These are phyloP conservation scores for Zapus hudsonius DNA, from an alignment of 2,113 vertebrate genomes.

Conservation along the genomic window DNA sequence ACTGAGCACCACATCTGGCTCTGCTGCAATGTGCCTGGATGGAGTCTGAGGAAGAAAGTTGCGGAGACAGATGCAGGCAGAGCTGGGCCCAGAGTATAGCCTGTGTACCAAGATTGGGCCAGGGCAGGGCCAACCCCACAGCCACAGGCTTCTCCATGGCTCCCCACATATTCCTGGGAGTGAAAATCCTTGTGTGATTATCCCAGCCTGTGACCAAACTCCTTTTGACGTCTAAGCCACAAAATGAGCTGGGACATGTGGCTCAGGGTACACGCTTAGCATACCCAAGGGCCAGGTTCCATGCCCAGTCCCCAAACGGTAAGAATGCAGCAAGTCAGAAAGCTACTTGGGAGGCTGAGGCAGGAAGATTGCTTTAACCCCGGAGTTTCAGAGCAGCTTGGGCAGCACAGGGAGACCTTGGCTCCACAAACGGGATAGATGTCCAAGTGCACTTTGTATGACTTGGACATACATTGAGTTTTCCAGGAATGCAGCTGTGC, in stretches of 20 bases:
- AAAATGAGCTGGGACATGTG: background rate
- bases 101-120: background rate
- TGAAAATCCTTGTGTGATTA: accelerated
- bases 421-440: background rate
- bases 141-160: background rate
- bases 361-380: background rate
- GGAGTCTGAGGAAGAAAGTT: background rate
- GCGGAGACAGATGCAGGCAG: background rate
- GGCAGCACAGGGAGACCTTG: background rate
- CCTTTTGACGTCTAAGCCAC: background rate
- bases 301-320: background rate
- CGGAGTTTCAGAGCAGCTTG: background rate
- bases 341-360: background rate
- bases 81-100: background rate
- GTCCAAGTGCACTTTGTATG: background rate
- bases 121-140: background rate
- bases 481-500: background rate
- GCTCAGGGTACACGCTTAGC: background rate
- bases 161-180: background rate
- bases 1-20: background rate
- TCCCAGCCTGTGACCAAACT: background rate
- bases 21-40: background rate
- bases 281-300: background rate
- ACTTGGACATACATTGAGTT: background rate
- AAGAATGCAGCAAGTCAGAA: background rate